Base-by-base conservation (phyloP, 2,888 invertebrate species). In the Ichneumoninae sp. region DNA sequence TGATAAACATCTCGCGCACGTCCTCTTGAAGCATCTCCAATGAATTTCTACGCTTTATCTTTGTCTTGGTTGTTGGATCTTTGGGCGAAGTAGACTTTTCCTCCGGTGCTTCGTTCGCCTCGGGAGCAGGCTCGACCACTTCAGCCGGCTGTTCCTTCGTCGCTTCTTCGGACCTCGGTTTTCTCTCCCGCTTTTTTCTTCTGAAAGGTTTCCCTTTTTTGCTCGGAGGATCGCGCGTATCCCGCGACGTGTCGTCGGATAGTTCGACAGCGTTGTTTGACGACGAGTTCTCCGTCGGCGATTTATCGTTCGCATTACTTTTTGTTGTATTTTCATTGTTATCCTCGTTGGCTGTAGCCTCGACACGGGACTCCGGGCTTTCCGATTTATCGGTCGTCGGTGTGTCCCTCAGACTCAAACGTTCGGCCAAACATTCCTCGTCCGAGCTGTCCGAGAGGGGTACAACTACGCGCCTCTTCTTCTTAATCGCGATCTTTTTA, bases 1-100 rank as follows among this genome's bases (percentile, higher is more conserved):
- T 95, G 76, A 96, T 95, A 89, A 96, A 96, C 95, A 96, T 96
- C 89, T 96, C 96, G 88, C 96, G 95, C 60, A 96, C 95, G 87
- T 96, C 96, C 85, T 96, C 96, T 87, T 96, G 96, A 1, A 97
- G 93, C 91, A 95, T 94, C 88, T 96, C 95, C 69, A 97, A 90
- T 89, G 96, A 96, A 77, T 94, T 95, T 73, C 93, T 89, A 50
- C 94, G 89, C 80, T 91, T 91, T 60, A 86, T 88, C 40, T 91
- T 91, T 8, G 89, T 84, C 69, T 85, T 87, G 8, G 81, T 74
- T 1, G 86, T 80, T 60, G 75, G 71, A 36, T 85, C 69, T 81
- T 87, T 84, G 30, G 65, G 47, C 52, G 70, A 78, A 60, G 36
- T 83, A 19, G 66, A 33, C 40, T 81, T 80, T 19, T 80, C 81